Base-by-base conservation (phyloP, 1,140 invertebrate species). In the Listronotus oregonensis region DNA sequence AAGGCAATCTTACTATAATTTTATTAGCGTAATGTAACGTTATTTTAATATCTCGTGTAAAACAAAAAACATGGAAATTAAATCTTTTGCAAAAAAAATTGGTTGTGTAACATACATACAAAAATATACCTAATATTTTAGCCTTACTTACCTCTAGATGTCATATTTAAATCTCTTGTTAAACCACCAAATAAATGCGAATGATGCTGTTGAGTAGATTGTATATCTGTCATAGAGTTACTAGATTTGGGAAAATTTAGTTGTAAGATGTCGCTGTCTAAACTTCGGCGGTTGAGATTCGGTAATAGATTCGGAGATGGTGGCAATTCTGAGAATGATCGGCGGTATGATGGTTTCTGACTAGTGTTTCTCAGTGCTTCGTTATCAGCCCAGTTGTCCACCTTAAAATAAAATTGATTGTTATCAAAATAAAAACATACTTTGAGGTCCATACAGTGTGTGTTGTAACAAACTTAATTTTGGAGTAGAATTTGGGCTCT, bases 241-340 rank as follows among this genome's bases (percentile, higher is more conserved):
- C 77, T 78, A 3, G 74, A 75, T 56, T 77, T 77, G 7, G 76
- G 75, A 63, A 77, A 72, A 39, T 67, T 68, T 3, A 65, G 17
- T 47, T 75, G 69, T 10, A 75, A 65, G n/a, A 73, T 46, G 8
- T 73, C 75, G 47, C 63, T 60, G 80, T 82, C 79, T 82, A 82
- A 32, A 81, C 82, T 78, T 79, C 84, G 44, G 73, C 85, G 52
- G 81, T 80, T 34, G 7, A 79, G 67, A 73, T 81, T 78, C 12
- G 71, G 65, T 18, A 70, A 58, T 11, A 73, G 49, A 68, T 79
- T 69, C 64, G 79, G 81, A 5, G 78, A 79, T 47, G 82, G 82
- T n/a, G 74, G 73, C 43, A 78, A 65, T 57, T 89, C 86, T 0
- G 86, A 89, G 49, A 89, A 87, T 0, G 87, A 88, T 69, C 87